Evolutionary conservation across 1,140 invertebrate genomes (phyloP).

Genomic region (Cydia splendana): DNA sequence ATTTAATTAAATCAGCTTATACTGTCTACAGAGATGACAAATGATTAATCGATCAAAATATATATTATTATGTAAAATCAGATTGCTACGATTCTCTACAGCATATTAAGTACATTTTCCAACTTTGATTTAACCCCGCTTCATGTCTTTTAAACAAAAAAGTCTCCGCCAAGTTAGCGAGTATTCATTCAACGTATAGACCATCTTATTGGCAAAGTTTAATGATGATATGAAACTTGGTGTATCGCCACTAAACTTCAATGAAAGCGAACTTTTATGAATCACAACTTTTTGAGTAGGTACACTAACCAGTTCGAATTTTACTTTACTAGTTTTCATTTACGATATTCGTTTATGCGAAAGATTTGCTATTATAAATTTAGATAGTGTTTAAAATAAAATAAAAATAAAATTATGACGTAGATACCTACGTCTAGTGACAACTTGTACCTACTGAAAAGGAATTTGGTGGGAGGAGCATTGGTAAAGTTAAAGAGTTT

Average conservation of each 20-base stretch:
- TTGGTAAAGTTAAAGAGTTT: too few relatives aligned
- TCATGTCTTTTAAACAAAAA: neutral
- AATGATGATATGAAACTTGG: constrained; percentile 29
- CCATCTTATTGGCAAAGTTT: constrained; percentile 27
- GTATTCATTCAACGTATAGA: constrained; percentile 26
- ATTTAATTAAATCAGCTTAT: too few relatives aligned
- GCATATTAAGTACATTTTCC: neutral
- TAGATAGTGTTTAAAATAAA: neutral
- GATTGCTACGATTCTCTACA: neutral
- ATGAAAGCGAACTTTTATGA: constrained; percentile 27
- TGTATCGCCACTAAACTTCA: constrained; percentile 22
- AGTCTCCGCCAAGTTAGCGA: neutral
- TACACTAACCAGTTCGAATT: constrained; percentile 14
- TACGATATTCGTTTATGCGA: neutral
- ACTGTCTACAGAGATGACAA: too few relatives aligned
- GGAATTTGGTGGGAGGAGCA: too few relatives aligned
- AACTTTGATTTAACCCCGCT: constrained; percentile 5
- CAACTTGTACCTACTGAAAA: too few relatives aligned
- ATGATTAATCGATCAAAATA: too few relatives aligned
- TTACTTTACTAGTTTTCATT: constrained; percentile 22
- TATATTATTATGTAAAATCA: too few relatives aligned
- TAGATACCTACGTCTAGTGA: too few relatives aligned
- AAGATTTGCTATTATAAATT: neutral
- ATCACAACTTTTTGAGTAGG: constrained; percentile 14
- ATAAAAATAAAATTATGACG: too few relatives aligned